phyloP scores from a whole-genome alignment of 2,888 invertebrate genomes.

The Pachycephus smyrnensis region DNA sequence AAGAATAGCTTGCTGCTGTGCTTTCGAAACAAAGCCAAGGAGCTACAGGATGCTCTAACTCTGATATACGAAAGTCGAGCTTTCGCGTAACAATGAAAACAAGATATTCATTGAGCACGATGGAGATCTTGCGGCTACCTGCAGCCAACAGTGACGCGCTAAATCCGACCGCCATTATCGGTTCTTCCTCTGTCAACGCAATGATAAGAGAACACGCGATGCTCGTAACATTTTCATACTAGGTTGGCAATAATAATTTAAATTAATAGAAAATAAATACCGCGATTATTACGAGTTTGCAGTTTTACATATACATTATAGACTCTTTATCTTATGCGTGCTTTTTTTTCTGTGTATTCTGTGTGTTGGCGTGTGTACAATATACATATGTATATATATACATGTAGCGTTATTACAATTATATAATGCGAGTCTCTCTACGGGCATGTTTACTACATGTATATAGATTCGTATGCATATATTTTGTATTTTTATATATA shows the following conservation, averaged over 20 bases:
- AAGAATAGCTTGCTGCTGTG: neutral
- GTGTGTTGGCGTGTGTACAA: neutral
- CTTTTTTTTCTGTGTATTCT: neutral
- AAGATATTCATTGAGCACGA: neutral
- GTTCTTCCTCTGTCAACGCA: neutral
- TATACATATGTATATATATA: neutral
- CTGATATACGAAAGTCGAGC: neutral
- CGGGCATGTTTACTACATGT: constrained; percentile 26
- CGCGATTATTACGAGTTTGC: constrained; percentile 3
- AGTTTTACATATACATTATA: neutral
- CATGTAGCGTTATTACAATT: neutral
- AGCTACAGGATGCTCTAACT: neutral
- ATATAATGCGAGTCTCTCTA: constrained; percentile 8
- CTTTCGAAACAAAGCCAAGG: neutral
- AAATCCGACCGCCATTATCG: constrained; percentile 13
- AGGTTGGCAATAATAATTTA: constrained; percentile 19
- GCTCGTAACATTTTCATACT: constrained; percentile 5
- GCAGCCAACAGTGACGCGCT: neutral
- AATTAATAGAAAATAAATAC: constrained; percentile 21
- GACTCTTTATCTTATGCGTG: neutral
- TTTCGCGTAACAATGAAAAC: neutral
- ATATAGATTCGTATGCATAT: constrained; percentile 17
- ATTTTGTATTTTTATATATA: constrained; percentile 39
- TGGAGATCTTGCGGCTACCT: neutral
- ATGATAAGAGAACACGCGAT: constrained; percentile 8